phyloP scores from a whole-genome alignment of 2,888 invertebrate genomes.

The Synanthedon andrenaeformis region DNA sequence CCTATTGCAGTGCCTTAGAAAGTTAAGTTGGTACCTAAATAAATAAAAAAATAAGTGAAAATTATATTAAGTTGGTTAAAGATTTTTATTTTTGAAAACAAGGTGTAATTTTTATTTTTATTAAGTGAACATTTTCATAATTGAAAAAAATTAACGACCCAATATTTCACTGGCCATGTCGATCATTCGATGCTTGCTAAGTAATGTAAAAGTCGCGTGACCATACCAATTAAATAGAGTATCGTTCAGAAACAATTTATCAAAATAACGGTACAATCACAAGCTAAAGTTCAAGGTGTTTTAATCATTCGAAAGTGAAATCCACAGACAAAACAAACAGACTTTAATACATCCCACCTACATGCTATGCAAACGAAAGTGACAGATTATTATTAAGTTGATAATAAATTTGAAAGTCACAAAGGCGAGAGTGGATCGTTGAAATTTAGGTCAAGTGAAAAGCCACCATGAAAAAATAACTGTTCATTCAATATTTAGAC shows the following conservation, averaged over 20 bases:
- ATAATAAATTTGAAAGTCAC: slow-evolving; percentile 25
- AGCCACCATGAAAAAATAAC: no score
- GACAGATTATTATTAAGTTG: slow-evolving; percentile 6
- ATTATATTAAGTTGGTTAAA: no score
- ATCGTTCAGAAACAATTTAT: slow-evolving; percentile 13
- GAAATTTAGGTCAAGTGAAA: slow-evolving; percentile 15
- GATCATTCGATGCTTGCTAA: neutral
- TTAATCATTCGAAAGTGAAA: neutral
- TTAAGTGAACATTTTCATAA: no score
- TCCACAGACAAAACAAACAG: slow-evolving; percentile 8
- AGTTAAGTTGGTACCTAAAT: no score
- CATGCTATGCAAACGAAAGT: slow-evolving; percentile 12
- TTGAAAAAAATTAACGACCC: no score
- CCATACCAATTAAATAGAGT: slow-evolving; percentile 7
- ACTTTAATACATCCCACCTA: slow-evolving; percentile 8
- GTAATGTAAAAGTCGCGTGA: slow-evolving; percentile 20
- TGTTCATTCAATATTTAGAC: no score
- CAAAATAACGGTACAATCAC: slow-evolving; percentile 6
- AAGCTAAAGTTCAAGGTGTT: slow-evolving; percentile 15
- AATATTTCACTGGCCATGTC: no score
- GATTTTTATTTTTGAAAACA: no score
- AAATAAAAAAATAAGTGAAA: no score
- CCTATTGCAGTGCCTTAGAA: no score
- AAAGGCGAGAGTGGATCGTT: slow-evolving; percentile 25
- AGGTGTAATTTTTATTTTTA: no score